These are phyloP conservation scores for Rhincodon typus DNA, from an alignment of 2,797 vertebrate species.

Conservation along the genomic window DNA sequence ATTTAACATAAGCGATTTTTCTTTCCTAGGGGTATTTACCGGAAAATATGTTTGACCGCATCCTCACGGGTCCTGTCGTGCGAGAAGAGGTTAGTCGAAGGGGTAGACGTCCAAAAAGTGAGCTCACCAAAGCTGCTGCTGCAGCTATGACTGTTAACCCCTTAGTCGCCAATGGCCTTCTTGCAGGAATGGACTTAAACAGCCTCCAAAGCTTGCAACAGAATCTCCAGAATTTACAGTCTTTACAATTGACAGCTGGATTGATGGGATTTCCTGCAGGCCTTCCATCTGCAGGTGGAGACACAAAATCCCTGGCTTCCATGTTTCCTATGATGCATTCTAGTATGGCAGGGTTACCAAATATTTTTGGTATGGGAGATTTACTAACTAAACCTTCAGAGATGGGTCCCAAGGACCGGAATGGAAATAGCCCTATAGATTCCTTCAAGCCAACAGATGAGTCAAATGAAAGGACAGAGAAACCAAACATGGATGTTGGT, in stretches of 20 bases:
- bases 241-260: conserved; percentile 85
- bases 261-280: conserved; percentile 84
- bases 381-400: conserved; percentile 71
- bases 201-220: conserved; percentile 91
- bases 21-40: conserved; percentile 84
- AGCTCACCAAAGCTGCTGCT: conserved; percentile 69
- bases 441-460: conserved; percentile 61
- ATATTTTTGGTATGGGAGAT: conserved; percentile 77
- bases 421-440: conserved; percentile 54
- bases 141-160: conserved; percentile 64
- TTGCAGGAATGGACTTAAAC: conserved; percentile 79
- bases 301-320: conserved; percentile 75
- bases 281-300: conserved; percentile 61
- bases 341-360: conserved; percentile 84
- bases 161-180: conserved; percentile 79
- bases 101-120: conserved; percentile 88
- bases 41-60: conserved; percentile 92
- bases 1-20: background rate
- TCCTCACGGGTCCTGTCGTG: conserved; percentile 92
- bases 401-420: conserved; percentile 65
- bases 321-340: conserved; percentile 98
- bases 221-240: conserved; percentile 90
- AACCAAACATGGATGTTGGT: conserved; percentile 58
- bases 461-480: conserved; percentile 92
- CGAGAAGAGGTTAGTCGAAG: conserved; percentile 91